Conservation (phyloP, 2,113 vertebrate genomes). For the Cheilinus undulatus region DNA sequence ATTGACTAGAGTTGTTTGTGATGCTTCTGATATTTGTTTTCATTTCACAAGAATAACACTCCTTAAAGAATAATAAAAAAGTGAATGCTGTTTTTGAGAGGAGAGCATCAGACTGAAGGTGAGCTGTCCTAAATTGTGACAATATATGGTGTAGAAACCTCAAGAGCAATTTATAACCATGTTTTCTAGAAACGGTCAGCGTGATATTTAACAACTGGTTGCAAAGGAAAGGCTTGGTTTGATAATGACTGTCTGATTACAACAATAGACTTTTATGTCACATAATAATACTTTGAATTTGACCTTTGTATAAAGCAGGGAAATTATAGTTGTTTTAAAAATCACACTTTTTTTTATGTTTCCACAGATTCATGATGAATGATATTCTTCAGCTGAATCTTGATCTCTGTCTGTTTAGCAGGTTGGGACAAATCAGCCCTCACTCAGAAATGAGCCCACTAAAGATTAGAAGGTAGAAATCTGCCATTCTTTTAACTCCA, state of each 20-base stretch:
- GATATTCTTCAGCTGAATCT: background rate
- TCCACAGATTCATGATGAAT: too few relatives aligned
- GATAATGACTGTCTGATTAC: background rate
- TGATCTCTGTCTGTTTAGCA: constrained; percentile 25
- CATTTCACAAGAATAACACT: background rate
- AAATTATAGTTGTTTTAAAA: background rate
- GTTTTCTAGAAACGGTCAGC: constrained; percentile 2
- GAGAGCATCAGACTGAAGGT: background rate
- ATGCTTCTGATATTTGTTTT: too few relatives aligned
- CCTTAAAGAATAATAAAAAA: background rate
- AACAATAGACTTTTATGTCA: background rate
- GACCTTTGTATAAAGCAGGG: too few relatives aligned
- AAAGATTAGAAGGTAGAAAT: constrained; percentile 39
- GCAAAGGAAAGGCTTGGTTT: background rate
- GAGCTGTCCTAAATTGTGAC: background rate
- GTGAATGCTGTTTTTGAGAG: background rate
- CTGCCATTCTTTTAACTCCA: background rate
- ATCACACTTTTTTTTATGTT: too few relatives aligned
- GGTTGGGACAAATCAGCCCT: constrained; percentile 26
- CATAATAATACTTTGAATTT: background rate
- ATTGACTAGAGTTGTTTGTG: too few relatives aligned
- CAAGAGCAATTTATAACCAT: constrained; percentile 14
- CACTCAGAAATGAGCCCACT: constrained; percentile 26
- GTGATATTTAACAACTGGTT: constrained; percentile 8
- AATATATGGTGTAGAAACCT: background rate